Evolutionary conservation across 2,797 vertebrate species (phyloP), one percentile per base, ranked within the genome.

Genomic region (Knipowitschia caucasica): DNA sequence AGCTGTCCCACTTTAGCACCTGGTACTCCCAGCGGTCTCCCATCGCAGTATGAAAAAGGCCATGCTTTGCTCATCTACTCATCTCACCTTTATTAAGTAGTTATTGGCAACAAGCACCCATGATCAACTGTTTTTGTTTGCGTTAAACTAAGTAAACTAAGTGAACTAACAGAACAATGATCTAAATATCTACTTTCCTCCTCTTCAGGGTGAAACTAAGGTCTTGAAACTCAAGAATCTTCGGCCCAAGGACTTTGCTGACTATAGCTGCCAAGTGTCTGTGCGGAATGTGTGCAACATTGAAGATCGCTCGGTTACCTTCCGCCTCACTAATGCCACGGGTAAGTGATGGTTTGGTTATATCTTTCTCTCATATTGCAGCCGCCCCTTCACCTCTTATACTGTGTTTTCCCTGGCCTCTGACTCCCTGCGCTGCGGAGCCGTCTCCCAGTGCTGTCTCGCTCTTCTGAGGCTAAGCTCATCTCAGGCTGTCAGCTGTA

Each of bases 161-260:
- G n/a, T n/a, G n/a, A n/a, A n/a, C n/a, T n/a, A n/a, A n/a, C n/a
- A n/a, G n/a, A n/a, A n/a, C n/a, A n/a, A n/a, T n/a, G n/a, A n/a
- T n/a, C n/a, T n/a, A n/a, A n/a, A n/a, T n/a, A n/a, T n/a, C 14
- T 7, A 8, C 67, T 7, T 56, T 24, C 62, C 12, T 43, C 40
- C 20, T 17, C 1, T 64, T 5, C 61, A 99, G 96, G 96, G 96
- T 40, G 96, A 98, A 89, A 98, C 96, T 24, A 99, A 99, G 84
- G 96, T 98, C 68, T 78, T 99, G 83, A 99, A 99, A 76, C 84
- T 98, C 79, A 99, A 99, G 85, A 98, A 99, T 62, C 85, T 99
- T 25, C 78, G 96, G 38, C 94, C 93, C 2, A 94, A 95, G 67
- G 96, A 99, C 81, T 98, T 95, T 8, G 93, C 94, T 52, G 93